Conservation (phyloP, 2,888 invertebrate species). For the Zygaena filipendulae region DNA sequence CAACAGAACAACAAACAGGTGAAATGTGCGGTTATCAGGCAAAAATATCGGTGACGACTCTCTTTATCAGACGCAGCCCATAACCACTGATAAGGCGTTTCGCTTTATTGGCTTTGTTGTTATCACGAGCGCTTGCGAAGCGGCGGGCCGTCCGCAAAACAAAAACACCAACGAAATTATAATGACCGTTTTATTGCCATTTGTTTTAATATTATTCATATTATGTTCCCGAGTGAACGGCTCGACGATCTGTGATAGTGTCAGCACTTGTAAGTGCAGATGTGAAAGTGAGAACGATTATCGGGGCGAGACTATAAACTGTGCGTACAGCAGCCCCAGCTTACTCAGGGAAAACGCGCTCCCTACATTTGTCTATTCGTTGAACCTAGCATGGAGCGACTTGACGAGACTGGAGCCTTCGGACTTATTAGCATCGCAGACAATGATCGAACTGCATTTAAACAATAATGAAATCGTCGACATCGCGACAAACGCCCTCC, state of each 20-base stretch:
- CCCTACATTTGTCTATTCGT: conserved; percentile 28
- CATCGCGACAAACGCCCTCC: conserved; percentile 31
- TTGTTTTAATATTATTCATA: conserved; percentile 8
- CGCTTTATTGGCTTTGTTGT: no score
- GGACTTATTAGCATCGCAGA: conserved; percentile 27
- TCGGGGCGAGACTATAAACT: conserved; percentile 34
- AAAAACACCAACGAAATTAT: no score
- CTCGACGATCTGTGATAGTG: conserved; percentile 33
- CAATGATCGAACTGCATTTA: conserved; percentile 31
- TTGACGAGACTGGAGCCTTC: conserved; percentile 27
- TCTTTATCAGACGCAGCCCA: conserved; percentile 16
- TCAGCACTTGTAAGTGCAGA: conserved; percentile 28
- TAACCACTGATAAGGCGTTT: no score
- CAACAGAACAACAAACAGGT: conserved; percentile 22
- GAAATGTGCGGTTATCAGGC: conserved; percentile 43
- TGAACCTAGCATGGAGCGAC: conserved; percentile 45
- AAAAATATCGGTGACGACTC: conserved; percentile 34
- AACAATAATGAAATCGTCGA: conserved; percentile 35
- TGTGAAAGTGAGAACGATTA: conserved; percentile 29
- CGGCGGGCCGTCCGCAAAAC: no score
- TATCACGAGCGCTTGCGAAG: no score
- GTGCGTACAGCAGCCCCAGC: conserved; percentile 26
- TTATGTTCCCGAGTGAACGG: conserved; percentile 19
- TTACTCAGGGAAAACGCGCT: conserved; percentile 25
- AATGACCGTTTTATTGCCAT: no score